A percentile compares a stretch with the other conserved stretches of the same genome.
Evolutionary conservation across 2,797 vertebrate genomes (phyloP).

Genomic region (Catharus ustulatus): DNA sequence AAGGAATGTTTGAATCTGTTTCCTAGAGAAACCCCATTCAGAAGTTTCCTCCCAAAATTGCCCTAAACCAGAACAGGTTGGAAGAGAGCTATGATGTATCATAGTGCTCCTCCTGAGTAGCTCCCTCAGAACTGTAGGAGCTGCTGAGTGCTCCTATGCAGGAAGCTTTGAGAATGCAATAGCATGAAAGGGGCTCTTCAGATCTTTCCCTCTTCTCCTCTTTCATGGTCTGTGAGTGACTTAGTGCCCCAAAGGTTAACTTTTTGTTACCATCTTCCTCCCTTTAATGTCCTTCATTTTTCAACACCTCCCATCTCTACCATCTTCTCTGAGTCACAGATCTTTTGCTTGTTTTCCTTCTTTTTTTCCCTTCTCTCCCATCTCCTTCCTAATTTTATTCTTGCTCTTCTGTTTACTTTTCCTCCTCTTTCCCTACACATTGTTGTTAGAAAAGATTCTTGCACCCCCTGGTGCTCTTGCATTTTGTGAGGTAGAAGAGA

Average conservation of each 20-base stretch:
- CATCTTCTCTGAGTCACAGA: conserved; percentile 59
- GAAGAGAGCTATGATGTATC: conserved; percentile 28
- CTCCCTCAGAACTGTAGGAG: conserved; percentile 40
- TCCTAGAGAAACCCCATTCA: no score
- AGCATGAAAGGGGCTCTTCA: conserved; percentile 43
- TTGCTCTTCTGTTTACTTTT: not conserved
- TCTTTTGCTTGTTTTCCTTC: not conserved
- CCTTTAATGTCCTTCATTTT: conserved; percentile 48
- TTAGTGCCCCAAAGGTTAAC: conserved; percentile 71
- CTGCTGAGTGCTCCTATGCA: conserved; percentile 29
- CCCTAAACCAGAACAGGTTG: no score
- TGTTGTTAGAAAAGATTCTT: conserved; percentile 83
- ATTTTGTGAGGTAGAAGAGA: conserved; percentile 88
- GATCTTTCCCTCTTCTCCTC: conserved; percentile 40
- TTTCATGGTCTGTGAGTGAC: conserved; percentile 64
- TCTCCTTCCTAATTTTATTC: conserved; percentile 13
- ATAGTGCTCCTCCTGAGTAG: conserved; percentile 2
- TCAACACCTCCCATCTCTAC: conserved; percentile 8
- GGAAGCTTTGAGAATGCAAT: conserved; percentile 57
- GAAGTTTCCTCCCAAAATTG: no score
- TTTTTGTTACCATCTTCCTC: conserved; percentile 71
- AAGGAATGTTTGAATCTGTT: no score
- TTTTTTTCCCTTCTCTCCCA: not conserved
- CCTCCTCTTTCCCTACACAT: not conserved
- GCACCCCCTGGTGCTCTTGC: conserved; percentile 93